Base-by-base conservation (phyloP, 2,113 vertebrate species). In the Zosterops pallidus region DNA sequence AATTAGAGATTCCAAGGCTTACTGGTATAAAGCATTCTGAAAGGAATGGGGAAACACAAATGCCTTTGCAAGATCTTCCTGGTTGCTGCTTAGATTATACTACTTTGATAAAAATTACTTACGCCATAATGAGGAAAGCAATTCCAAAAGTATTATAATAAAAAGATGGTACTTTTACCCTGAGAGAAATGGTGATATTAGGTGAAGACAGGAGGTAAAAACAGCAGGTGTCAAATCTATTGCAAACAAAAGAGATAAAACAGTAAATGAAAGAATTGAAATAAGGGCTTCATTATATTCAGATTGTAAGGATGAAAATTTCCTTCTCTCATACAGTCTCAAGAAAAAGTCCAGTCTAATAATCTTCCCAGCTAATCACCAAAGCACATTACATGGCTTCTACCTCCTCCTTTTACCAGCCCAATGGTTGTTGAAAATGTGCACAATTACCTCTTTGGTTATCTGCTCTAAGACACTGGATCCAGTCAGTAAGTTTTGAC, bases 151-250 rank as follows among this genome's bases (percentile, higher is more conserved):
- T 49, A 93, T 90, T 92, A 95, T 23, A 72, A 41, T 88, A 95
- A 93, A 95, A 89, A 88, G 39, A 92, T 86, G 89, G 78, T 88
- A 79, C 46, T 85, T 95, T 46, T 69, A 88, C 39, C 78, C 42
- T 57, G 42, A 83, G 63, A 96, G 42, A 95, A 95, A 90, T 26
- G 24, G 22, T 84, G 65, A 64, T 93, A 92, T 86, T 70, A 90
- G 22, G 79, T 64, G 81, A 89, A 91, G 11, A 42, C 64, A 88
- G 89, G 81, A 92, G 55, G 72, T 92, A 86, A 93, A 96, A 87
- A 4, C 91, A 95, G 83, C 93, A 94, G 90, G 96, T 64, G 47
- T 86, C 78, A 91, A 95, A 95, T 83, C 39, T 84, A 94, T 90
- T 95, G 60, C 78, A 92, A 89, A 91, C 35, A 85, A 79, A 87